Conservation (phyloP, 2,888 invertebrate species). For the Pterostichus niger region DNA sequence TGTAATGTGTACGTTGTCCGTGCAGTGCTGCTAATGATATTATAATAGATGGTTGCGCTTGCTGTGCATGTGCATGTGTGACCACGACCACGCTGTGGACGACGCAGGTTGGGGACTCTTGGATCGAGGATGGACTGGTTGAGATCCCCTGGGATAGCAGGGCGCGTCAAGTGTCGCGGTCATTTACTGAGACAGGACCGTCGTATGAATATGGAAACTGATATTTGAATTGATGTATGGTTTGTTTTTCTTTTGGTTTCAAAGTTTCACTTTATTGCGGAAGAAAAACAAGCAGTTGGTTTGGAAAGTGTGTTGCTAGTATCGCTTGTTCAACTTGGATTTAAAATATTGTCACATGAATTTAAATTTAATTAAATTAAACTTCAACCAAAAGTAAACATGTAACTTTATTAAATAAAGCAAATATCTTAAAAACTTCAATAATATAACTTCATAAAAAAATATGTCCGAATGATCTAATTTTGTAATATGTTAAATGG, state of each 20-base stretch:
- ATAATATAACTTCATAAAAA: too few species aligned
- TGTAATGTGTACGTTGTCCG: constrained; percentile 38
- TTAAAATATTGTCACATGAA: too few species aligned
- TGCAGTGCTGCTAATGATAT: constrained; percentile 69
- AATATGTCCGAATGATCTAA: too few species aligned
- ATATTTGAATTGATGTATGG: constrained; percentile 4
- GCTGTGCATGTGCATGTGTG: constrained; percentile 36
- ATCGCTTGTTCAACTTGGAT: too few species aligned
- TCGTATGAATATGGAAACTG: neutral
- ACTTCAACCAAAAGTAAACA: too few species aligned
- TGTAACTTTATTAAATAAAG: too few species aligned
- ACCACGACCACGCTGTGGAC: neutral
- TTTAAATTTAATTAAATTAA: too few species aligned
- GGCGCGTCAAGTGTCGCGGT: constrained; percentile 18
- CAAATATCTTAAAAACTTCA: too few species aligned
- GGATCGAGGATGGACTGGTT: neutral
- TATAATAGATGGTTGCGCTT: constrained; percentile 69
- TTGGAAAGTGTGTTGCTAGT: too few species aligned
- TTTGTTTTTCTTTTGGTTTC: neutral
- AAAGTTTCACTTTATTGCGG: neutral
- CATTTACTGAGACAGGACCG: constrained; percentile 8
- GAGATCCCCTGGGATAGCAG: constrained; percentile 4
- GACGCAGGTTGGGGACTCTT: neutral
- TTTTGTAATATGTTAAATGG: too few species aligned
- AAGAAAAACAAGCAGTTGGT: too few species aligned